These are phyloP conservation scores for Alectoris magna DNA, from an alignment of 2,797 vertebrate species.

Conservation along the genomic window DNA sequence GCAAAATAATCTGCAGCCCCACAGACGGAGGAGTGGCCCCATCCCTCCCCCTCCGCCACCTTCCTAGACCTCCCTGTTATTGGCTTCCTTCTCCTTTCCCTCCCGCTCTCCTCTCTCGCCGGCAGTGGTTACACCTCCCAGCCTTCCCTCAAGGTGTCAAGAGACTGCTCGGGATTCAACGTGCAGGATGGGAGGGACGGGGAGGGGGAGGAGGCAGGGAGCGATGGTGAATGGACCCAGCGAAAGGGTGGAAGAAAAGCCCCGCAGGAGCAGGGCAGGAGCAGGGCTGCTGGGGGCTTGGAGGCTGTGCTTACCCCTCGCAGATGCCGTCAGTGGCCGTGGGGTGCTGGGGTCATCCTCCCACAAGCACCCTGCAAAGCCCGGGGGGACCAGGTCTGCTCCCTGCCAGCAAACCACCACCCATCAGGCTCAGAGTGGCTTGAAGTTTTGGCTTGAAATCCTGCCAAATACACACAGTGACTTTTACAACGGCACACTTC, in stretches of 20 bases:
- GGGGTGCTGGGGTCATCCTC: neutral
- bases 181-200: conserved; percentile 55
- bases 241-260: conserved; percentile 12
- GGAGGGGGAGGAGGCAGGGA: conserved; percentile 63
- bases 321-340: neutral
- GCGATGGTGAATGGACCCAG: conserved; percentile 38
- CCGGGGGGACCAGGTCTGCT: neutral
- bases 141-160: conserved; percentile 76
- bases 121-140: conserved; percentile 65
- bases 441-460: conserved; percentile 24
- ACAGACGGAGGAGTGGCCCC: conserved; percentile 59
- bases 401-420: neutral
- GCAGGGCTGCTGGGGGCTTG: neutral
- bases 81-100: conserved; percentile 37
- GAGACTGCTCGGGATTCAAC: conserved; percentile 62
- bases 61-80: conserved; percentile 58
- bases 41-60: conserved; percentile 65
- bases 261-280: neutral
- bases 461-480: conserved; percentile 6
- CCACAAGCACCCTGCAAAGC: neutral
- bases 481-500: neutral
- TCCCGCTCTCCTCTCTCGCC: conserved; percentile 21
- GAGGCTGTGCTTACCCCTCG: rapidly evolving
- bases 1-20: conserved; percentile 78
- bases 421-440: neutral